Evolutionary conservation across 2,113 vertebrate genomes (phyloP), one percentile per base, ranked within the genome.

Genomic region (Syrmaticus mikado): DNA sequence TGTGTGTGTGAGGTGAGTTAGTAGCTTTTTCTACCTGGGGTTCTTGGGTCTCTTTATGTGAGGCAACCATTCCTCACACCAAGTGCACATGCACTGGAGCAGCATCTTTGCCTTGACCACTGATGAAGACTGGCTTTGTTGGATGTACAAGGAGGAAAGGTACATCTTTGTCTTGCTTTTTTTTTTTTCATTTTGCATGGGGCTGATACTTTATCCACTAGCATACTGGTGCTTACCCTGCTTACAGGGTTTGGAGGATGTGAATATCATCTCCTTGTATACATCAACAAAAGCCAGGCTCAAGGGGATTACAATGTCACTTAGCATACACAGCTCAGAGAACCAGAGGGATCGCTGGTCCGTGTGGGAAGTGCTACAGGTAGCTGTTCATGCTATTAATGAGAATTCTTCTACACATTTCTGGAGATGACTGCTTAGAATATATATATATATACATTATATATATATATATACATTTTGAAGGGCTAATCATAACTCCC

Each of bases 101-200:
- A 64, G 36, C 25, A 32, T 28, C n/a, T 71, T 13, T 38, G 22
- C 60, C 27, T 60, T 11, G 34, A 0, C 4, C 0, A 0, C 12
- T 40, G 43, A 67, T 40, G 5, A 5, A 66, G 41, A 71, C 6
- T 3, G 34, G 8, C 10, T 76, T 75, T 91, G 32, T 68, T 68
- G 40, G 8, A 27, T 76, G 20, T 24, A 80, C 2, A 61, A 16
- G 34, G 11, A 28, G 16, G 10, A 28, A 36, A 79, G 34, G 12
- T 9, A 6, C 24, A 17, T 8, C 40, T 89, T 81, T 73, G 21
- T 36, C 55, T 10, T 43, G 1, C 2, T 10, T 61, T 72, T 15
- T 27, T 52, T 52, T 16, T 15, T 74, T 43, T 50, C 20, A 40
- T 24, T 72, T 76, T 50, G 68, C n/a, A 34, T 66, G 75, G 61